Evolutionary conservation across 2,113 vertebrate genomes (phyloP), one percentile per base, ranked within the genome.

Genomic region (Indicator indicator): DNA sequence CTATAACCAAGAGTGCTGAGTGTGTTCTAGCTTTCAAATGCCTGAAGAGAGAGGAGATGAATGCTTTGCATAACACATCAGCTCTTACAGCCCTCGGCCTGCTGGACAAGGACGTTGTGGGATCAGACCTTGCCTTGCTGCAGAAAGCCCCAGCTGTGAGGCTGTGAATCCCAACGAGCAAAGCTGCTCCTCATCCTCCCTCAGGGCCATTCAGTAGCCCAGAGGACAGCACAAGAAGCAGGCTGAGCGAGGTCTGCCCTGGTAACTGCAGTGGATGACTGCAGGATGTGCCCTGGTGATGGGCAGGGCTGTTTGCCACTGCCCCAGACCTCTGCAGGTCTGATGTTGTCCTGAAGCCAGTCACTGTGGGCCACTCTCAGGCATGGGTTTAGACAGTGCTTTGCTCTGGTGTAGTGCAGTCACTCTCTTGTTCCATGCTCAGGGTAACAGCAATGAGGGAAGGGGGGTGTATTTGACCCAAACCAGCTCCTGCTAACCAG

Each of bases 361-460:
- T 8, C 24, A 26, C 20, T 0, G 1, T 23, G 70, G 15, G 27
- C 32, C 8, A 0, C 30, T 46, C 2, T 32, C n/a, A 55, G 68
- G 5, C 11, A 2, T 11, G 44, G 60, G 7, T 36, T 55, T 58
- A n/a, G 52, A n/a, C 11, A 46, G 56, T 7, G 36, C 36, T 36
- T 36, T 36, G 36, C 36, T 36, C 36, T 36, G 59, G 36, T 0
- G 4, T 12, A 32, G 26, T 13, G 19, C 67, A 48, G 58, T 20
- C 14, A 17, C 23, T 62, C 18, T 27, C 11, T 30, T 1, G 1
- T 33, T 62, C 27, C 0, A 0, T 16, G 65, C 58, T 54, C 24
- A 40, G 74, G 46, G 32, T n/a, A 28, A 7, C 14, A 23, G 60
- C 36, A 42, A 36, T 36, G 36, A 36, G 36, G 30, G 1, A 1